These are phyloP conservation scores for Catocala sponsa DNA, from an alignment of 2,888 invertebrate species.

Conservation along the genomic window DNA sequence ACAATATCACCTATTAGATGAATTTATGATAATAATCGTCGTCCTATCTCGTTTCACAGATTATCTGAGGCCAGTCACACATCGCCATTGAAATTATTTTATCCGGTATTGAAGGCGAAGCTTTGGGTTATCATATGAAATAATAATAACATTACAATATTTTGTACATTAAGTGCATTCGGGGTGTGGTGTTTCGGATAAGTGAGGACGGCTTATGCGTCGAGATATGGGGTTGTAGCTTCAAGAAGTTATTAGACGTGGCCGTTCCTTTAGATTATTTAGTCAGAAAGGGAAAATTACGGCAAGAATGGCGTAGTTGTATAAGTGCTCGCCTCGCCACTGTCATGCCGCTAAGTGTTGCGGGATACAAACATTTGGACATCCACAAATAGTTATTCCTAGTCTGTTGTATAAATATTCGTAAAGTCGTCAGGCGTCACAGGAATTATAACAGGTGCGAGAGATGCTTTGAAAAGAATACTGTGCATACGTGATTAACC, in stretches of 20 bases:
- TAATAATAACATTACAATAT: constrained; percentile 86
- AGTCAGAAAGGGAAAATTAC: too few relatives aligned
- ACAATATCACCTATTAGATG: constrained; percentile 43
- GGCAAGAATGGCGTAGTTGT: too few relatives aligned
- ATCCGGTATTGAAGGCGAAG: constrained; percentile 68
- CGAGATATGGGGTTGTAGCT: constrained; percentile 63
- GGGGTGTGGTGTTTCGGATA: constrained; percentile 76
- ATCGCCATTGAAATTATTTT: constrained; percentile 77
- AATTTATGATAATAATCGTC: constrained; percentile 62
- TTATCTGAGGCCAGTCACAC: constrained; percentile 69
- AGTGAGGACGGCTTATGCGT: constrained; percentile 72
- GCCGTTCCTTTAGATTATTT: background rate
- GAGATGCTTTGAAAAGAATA: too few relatives aligned
- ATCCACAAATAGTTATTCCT: too few relatives aligned
- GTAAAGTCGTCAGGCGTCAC: too few relatives aligned
- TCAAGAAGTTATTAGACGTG: constrained; percentile 36
- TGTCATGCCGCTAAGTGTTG: too few relatives aligned
- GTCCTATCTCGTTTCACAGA: constrained; percentile 57
- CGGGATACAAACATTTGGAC: too few relatives aligned
- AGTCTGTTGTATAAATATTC: too few relatives aligned
- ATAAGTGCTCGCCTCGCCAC: too few relatives aligned
- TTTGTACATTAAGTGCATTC: constrained; percentile 83
- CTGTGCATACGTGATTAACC: too few relatives aligned
- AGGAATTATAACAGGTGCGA: too few relatives aligned
- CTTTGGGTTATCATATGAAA: constrained; percentile 77